Percentiles rank a stretch among this genome's conserved stretches.
These are phyloP conservation scores for Lerema accius DNA, from an alignment of 1,140 invertebrate species.

Conservation along the genomic window DNA sequence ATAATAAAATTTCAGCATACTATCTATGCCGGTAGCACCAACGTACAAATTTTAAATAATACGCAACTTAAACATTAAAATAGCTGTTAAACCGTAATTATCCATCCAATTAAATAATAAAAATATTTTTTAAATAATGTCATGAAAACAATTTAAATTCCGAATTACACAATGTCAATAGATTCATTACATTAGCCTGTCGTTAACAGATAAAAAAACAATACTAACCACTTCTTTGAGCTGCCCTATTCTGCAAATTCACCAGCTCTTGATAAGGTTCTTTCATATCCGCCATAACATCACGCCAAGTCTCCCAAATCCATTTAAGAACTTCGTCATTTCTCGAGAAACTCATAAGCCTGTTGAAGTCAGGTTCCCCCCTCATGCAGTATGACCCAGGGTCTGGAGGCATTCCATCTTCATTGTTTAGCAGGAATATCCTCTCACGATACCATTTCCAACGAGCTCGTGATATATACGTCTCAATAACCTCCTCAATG, in stretches of 20 bases:
- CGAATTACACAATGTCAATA: no score
- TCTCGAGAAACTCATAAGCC: slow-evolving; percentile 60
- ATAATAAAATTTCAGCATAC: no score
- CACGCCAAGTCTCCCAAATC: slow-evolving; percentile 85
- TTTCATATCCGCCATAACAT: slow-evolving; percentile 79
- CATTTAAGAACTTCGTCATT: slow-evolving; percentile 73
- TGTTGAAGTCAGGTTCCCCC: slow-evolving; percentile 69
- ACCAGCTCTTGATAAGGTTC: slow-evolving; percentile 82
- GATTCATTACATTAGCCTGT: no score
- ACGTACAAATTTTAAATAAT: no score
- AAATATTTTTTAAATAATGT: no score
- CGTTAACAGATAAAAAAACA: no score
- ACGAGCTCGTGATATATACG: slow-evolving; percentile 45
- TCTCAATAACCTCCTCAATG: slow-evolving; percentile 49
- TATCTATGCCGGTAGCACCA: no score
- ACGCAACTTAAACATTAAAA: no score
- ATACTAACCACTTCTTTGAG: slow-evolving; percentile 83
- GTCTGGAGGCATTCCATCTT: slow-evolving; percentile 15
- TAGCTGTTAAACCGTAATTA: no score
- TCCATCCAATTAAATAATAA: no score
- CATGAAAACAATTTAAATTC: no score
- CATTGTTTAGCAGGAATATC: slow-evolving; percentile 26
- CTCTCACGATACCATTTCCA: slow-evolving; percentile 28
- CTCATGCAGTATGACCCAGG: slow-evolving; percentile 54
- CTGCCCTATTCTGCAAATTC: slow-evolving; percentile 84